Evolutionary conservation across 2,888 invertebrate genomes (phyloP).

Genomic region (Heliconius ismenius): DNA sequence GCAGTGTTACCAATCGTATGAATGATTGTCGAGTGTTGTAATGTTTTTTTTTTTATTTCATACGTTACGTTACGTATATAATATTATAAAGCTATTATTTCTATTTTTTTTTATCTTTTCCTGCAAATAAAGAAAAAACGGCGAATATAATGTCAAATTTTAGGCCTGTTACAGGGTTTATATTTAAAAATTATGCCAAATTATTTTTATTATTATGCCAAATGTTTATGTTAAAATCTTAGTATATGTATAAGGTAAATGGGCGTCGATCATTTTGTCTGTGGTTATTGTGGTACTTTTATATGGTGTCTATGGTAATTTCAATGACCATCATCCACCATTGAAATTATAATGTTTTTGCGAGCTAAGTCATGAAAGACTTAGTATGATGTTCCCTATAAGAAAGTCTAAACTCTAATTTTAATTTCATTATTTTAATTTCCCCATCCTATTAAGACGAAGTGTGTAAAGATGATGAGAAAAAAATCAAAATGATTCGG

Average conservation of each 20-base stretch:
- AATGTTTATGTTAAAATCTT: no score
- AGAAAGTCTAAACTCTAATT: no score
- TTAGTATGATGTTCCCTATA: not conserved
- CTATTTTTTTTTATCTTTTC: not conserved
- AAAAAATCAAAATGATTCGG: no score
- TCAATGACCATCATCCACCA: no score
- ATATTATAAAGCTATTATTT: not conserved
- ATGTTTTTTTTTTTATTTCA: not conserved
- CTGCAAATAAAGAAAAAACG: not conserved
- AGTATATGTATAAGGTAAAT: not conserved
- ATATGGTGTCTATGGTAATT: not conserved
- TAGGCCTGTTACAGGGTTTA: no score
- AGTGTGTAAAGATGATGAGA: no score
- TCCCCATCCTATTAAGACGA: no score
- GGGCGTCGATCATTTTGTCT: not conserved
- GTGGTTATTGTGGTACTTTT: no score
- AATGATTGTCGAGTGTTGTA: constrained; percentile 3
- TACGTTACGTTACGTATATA: not conserved
- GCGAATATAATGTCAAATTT: not conserved
- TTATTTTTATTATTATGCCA: not conserved
- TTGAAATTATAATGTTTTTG: no score
- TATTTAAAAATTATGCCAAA: not conserved
- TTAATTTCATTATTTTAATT: no score
- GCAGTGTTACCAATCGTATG: constrained; percentile 16
- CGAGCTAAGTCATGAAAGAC: no score